Base-by-base conservation (phyloP, 2,113 vertebrate genomes). In the Pycnonotus jocosus region DNA sequence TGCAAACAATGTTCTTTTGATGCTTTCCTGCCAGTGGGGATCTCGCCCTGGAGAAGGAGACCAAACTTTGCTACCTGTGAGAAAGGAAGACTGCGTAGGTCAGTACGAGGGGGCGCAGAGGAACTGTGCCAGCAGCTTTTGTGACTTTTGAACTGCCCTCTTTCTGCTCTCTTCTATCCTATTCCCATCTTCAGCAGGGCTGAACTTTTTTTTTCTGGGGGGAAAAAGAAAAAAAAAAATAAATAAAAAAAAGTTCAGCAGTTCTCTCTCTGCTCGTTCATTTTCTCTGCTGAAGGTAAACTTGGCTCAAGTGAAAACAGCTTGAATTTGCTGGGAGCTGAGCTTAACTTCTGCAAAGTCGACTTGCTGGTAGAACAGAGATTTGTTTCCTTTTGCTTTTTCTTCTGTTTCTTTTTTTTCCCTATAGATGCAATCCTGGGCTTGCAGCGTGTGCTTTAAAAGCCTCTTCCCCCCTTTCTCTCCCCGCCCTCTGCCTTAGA, bases 21-120 rank as follows among this genome's bases (percentile, higher is more conserved):
- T 54, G 96, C 88, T 95, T 91, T 90, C 81, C 44, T 96, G 91
- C 96, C 31, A 86, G 96, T 71, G 95, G 21, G 93, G 60, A 23
- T 76, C 88, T 91, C 60, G 93, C 96, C 87, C 64, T 56, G 96
- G 91, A 96, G 93, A 87, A 90, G 97, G 97, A 97, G 97, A 96
- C 93, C 96, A 97, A 97, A 97, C 86, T 97, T 97, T 97, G 95
- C 86, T 97, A 97, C 97, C 97, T 97, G 96, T 76, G 72, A 95
- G 72, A 95, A 44, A 42, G 2, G 96, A 97, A 97, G 97, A 96
- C 97, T 93, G 21, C 96, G 14, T 97, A 98, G 98, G 97, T 98
- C 96, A 98, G 98, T 97, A 97, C 86, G 48, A 72, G 82, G 60
- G 84, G 84, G 70, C 44, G 79, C 94, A 91, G 92, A 94, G 88